Conservation (phyloP, 2,888 invertebrate species). For the Trichogramma evanescens region DNA sequence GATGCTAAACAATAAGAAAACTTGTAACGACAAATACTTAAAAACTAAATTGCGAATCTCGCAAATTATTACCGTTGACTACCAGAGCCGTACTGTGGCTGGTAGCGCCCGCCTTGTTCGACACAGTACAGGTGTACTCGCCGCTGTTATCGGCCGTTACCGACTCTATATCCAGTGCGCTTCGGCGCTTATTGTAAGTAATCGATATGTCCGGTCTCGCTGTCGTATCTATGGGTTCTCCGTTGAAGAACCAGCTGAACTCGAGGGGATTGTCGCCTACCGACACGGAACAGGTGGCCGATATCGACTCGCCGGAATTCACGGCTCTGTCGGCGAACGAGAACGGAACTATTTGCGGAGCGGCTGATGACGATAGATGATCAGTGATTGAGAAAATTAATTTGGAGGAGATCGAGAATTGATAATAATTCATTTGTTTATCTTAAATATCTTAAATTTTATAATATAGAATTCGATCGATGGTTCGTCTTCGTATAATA, state of each 20-base stretch:
- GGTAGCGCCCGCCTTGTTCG: conserved; percentile 50
- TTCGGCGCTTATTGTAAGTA: conserved; percentile 50
- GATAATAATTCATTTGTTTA: neutral
- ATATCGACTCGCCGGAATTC: conserved; percentile 63
- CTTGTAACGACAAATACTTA: too few species aligned
- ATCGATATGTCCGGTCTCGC: conserved; percentile 48
- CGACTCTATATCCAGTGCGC: conserved; percentile 60
- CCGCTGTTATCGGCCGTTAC: conserved; percentile 53
- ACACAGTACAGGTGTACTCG: conserved; percentile 51
- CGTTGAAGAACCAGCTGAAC: conserved; percentile 69
- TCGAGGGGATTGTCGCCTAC: conserved; percentile 70
- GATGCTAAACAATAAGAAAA: too few species aligned
- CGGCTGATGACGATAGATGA: conserved; percentile 49
- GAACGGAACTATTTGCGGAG: conserved; percentile 66
- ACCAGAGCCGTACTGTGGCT: conserved; percentile 46
- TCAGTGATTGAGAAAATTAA: neutral
- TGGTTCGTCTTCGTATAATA: too few species aligned
- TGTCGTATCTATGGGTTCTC: conserved; percentile 47
- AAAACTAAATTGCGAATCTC: too few species aligned
- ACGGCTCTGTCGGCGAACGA: conserved; percentile 62
- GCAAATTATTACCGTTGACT: conserved; percentile 47
- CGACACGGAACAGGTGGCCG: conserved; percentile 62
- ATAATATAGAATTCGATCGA: too few species aligned
- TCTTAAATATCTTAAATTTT: neutral
- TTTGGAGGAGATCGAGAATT: neutral